Base-by-base conservation (phyloP, 1,140 invertebrate genomes). In the Apis dorsata region DNA sequence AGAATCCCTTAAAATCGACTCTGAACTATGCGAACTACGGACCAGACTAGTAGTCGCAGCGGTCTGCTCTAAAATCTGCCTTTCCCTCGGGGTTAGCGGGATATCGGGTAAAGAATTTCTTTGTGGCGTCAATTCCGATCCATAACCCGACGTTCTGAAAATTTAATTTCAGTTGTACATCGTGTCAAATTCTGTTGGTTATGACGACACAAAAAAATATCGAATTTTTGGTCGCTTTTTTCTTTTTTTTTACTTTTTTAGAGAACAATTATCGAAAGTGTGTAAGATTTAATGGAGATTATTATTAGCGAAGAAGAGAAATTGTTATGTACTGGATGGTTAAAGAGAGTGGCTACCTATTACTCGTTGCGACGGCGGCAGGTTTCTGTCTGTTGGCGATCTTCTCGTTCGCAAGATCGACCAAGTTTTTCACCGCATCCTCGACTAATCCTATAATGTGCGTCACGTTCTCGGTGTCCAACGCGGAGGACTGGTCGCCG, bases 21-120 rank as follows among this genome's bases (percentile, higher is more conserved):
- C 97, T 10, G 96, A 96, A 89, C 97, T 97, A 89, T 97, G 96
- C 69, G 97, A 97, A 84, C 94, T 95, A 75, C 95, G 94, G 85
- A 96, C 95, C 62, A 95, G 93, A 89, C 92, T 95, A 80, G 92
- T 93, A 84, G 92, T 93, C 83, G 93, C 94, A 13, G 94, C 95
- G 9, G 94, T 95, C 90, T 96, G 94, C 87, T 96, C 96, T 83
- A 97, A 93, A 84, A 96, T 95, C 85, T 96, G 95, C 69, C 96
- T 94, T 93, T 97, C 96, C 78, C 96, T 95, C 34, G 97, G 97
- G 85, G 97, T 97, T 83, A 97, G 90, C 10, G 96, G 96, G 87
- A 99, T 98, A 93, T 98, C 98, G 70, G 96, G 96, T 72, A 97
- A 92, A 62, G 96, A 97, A 90, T 95, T 96, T 88, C 96, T 93